These are phyloP conservation scores for Eulithis prunata DNA, from an alignment of 2,888 invertebrate species.

Conservation along the genomic window DNA sequence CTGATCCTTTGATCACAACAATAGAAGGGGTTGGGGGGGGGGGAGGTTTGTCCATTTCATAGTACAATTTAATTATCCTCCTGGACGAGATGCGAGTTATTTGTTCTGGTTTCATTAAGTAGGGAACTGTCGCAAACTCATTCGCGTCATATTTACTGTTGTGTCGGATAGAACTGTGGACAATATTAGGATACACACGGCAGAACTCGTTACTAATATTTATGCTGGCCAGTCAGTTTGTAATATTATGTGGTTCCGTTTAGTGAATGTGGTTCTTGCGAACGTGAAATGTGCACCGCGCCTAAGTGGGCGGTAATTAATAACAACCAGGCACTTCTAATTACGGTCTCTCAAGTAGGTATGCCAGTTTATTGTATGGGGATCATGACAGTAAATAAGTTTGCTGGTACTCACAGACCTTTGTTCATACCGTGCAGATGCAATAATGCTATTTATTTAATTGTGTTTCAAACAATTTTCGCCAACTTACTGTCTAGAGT, in stretches of 20 bases:
- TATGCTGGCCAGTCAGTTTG: too few relatives aligned
- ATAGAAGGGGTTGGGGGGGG: too few relatives aligned
- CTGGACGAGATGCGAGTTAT: constrained; percentile 39
- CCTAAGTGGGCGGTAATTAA: constrained; percentile 34
- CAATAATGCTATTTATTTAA: constrained; percentile 12
- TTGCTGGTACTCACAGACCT: constrained; percentile 1
- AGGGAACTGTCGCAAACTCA: constrained; percentile 40
- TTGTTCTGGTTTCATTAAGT: constrained; percentile 55
- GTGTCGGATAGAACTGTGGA: constrained; percentile 24
- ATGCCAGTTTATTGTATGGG: constrained; percentile 10
- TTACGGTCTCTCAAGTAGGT: constrained; percentile 33
- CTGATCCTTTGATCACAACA: constrained; percentile 33
- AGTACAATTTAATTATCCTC: constrained; percentile 15
- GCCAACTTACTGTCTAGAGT: constrained; percentile 27
- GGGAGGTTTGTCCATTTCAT: constrained; percentile 23
- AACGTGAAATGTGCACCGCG: constrained; percentile 24
- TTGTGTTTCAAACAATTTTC: constrained; percentile 13
- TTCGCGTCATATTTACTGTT: constrained; percentile 44
- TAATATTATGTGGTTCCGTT: neutral
- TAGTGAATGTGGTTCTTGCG: constrained; percentile 1
- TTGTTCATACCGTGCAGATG: constrained; percentile 5
- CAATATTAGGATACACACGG: constrained; percentile 4
- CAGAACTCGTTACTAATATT: constrained; percentile 11
- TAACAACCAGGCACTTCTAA: constrained; percentile 45
- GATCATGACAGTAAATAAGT: constrained; percentile 11